These are phyloP conservation scores for Drosophila obscura DNA, from an alignment of 1,140 invertebrate genomes.

Conservation along the genomic window DNA sequence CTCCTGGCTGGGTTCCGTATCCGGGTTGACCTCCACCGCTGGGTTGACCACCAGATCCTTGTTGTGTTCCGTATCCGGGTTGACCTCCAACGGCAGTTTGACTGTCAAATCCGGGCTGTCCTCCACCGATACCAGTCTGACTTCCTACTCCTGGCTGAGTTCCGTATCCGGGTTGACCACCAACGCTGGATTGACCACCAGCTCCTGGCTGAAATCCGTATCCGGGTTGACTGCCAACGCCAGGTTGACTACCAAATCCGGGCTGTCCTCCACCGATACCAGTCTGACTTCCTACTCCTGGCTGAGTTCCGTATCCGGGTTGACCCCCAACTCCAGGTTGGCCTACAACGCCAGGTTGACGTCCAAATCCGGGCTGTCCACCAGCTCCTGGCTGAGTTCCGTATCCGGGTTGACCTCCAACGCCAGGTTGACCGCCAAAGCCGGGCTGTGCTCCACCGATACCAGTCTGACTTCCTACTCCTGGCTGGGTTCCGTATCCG, in stretches of 20 bases:
- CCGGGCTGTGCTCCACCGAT: constrained; percentile 1
- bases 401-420: not conserved
- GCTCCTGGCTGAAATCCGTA: constrained; percentile 18
- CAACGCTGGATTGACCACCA: not conserved
- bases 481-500: constrained; percentile 10
- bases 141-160: constrained; percentile 19
- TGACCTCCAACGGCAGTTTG: constrained; percentile 4
- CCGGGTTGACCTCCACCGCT: constrained; percentile 19
- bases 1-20: not conserved
- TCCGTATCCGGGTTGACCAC: constrained; percentile 14
- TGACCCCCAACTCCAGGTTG: not conserved
- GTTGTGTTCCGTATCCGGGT: constrained; percentile 9
- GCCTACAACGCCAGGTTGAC: not conserved
- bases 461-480: no score
- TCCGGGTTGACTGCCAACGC: constrained; percentile 10
- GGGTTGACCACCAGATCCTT: constrained; percentile 2
- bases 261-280: constrained; percentile 6
- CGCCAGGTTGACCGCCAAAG: not conserved
- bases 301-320: constrained; percentile 19
- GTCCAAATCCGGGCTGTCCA: constrained; percentile 3
- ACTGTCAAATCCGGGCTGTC: constrained; percentile 13
- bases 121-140: constrained; percentile 14
- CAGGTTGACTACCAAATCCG: constrained; percentile 11
- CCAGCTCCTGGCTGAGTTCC: constrained; percentile 13
- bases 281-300: constrained; percentile 2